phyloP scores from a whole-genome alignment of 2,797 vertebrate species.

The Staurois parvus region DNA sequence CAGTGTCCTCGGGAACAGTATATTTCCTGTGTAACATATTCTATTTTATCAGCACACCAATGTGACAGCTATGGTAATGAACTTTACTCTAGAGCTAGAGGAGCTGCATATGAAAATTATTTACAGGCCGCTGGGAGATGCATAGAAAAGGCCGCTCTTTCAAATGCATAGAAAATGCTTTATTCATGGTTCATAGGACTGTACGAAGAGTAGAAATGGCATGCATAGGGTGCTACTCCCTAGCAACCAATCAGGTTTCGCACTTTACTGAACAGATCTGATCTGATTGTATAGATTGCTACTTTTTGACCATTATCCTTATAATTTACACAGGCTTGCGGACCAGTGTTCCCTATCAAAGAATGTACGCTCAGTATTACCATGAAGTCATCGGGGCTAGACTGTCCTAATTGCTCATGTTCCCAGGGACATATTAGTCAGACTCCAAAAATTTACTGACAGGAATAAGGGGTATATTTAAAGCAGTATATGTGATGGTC shows the following conservation, averaged over 20 bases:
- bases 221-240: neutral
- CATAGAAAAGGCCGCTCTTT: too few relatives aligned
- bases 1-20: neutral
- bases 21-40: neutral
- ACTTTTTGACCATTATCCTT: neutral
- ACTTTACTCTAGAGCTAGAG: neutral
- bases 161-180: neutral
- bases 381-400: too few relatives aligned
- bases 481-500: too few relatives aligned
- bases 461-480: too few relatives aligned
- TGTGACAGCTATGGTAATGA: neutral
- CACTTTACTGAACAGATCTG: too few relatives aligned
- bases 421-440: too few relatives aligned
- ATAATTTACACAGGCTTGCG: too few relatives aligned
- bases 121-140: neutral
- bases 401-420: too few relatives aligned
- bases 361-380: too few relatives aligned
- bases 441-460: too few relatives aligned
- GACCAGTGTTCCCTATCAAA: too few relatives aligned
- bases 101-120: neutral
- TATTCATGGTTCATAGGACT: neutral
- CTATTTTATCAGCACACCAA: neutral
- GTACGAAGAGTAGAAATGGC: neutral
- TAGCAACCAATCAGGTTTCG: neutral
- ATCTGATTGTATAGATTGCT: neutral